Conservation (phyloP, 2,888 invertebrate species). For the Oscheius onirici region DNA sequence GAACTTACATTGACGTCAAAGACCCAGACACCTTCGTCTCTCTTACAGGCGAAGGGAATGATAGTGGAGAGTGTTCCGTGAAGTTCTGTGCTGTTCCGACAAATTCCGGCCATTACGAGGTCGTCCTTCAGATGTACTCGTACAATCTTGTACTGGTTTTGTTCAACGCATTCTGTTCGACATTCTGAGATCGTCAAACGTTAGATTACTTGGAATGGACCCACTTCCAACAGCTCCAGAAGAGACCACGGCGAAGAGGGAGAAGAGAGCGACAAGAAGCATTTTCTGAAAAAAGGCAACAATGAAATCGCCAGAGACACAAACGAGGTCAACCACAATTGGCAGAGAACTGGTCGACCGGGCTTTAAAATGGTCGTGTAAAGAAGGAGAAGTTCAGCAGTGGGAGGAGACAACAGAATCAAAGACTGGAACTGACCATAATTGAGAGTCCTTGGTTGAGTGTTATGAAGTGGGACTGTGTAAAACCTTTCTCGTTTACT, state of each 20-base stretch:
- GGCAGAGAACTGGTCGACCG: slow-evolving; percentile 14
- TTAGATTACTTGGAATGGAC: background rate
- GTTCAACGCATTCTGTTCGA: slow-evolving; percentile 59
- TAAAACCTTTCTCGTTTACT: too few species aligned
- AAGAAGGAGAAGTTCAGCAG: too few species aligned
- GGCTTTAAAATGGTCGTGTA: background rate
- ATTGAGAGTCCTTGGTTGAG: too few species aligned
- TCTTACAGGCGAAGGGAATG: slow-evolving; percentile 54
- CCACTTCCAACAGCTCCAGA: slow-evolving; percentile 11
- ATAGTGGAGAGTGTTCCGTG: slow-evolving; percentile 37
- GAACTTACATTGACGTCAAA: slow-evolving; percentile 35
- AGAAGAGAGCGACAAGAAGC: slow-evolving; percentile 1
- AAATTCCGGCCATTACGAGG: slow-evolving; percentile 52
- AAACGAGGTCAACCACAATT: slow-evolving; percentile 9
- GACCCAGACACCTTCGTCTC: slow-evolving; percentile 54
- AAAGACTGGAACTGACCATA: too few species aligned
- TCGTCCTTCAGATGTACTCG: slow-evolving; percentile 56
- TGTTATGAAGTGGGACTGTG: too few species aligned
- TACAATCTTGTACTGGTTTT: slow-evolving; percentile 53
- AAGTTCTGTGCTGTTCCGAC: slow-evolving; percentile 30
- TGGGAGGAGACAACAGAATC: too few species aligned
- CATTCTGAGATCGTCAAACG: slow-evolving; percentile 38
- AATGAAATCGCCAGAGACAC: too few species aligned
- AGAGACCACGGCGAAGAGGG: slow-evolving; percentile 8
- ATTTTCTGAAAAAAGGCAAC: background rate